phyloP scores from a whole-genome alignment of 2,113 vertebrate genomes.

The Diadophis punctatus region DNA sequence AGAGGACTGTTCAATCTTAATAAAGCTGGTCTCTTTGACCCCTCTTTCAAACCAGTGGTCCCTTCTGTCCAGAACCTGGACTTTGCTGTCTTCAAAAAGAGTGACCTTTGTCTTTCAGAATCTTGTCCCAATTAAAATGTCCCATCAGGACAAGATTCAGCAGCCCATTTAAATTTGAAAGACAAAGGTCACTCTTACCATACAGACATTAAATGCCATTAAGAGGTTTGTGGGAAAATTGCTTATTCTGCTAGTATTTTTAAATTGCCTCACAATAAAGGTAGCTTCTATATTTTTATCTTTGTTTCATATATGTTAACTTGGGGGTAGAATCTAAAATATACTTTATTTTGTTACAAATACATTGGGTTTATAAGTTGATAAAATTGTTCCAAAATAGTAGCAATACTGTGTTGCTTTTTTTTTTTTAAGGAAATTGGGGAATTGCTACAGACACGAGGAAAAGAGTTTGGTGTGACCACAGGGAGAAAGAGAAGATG shows the following conservation, averaged over 20 bases:
- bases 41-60: not conserved
- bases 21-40: not conserved
- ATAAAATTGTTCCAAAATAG: not conserved
- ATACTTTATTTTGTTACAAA: not conserved
- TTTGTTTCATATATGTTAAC: not conserved
- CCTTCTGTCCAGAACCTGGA: not conserved
- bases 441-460: constrained; percentile 85
- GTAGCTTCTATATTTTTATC: not conserved
- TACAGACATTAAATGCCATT: constrained; percentile 2
- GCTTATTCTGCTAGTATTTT: not conserved
- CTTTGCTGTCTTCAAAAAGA: not conserved
- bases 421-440: constrained; percentile 77
- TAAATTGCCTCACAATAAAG: constrained; percentile 1
- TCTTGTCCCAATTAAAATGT: not conserved
- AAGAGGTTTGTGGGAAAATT: not conserved
- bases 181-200: not conserved
- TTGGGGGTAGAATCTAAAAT: not conserved
- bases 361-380: not conserved
- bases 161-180: not conserved
- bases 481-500: constrained; percentile 94
- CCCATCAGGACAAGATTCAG: not conserved
- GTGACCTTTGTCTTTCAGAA: not conserved
- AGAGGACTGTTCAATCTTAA: not conserved
- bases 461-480: constrained; percentile 93
- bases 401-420: not conserved